Conservation (phyloP, 2,797 vertebrate species). For the Danio albolineatus region DNA sequence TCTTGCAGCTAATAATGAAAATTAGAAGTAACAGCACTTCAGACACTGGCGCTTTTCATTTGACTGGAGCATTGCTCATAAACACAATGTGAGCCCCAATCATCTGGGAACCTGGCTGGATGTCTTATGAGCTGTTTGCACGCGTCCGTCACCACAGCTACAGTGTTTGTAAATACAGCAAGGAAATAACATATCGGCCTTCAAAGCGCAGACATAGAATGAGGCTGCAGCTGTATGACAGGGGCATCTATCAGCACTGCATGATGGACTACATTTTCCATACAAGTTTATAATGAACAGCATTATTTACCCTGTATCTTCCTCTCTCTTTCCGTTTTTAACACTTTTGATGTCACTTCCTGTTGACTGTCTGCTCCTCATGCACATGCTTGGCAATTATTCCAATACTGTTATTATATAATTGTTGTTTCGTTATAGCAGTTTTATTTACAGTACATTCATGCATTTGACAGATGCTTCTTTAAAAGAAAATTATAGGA, state of each 20-base stretch:
- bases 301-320: conserved; percentile 50
- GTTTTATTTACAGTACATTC: neutral
- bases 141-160: conserved; percentile 66
- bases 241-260: conserved; percentile 59
- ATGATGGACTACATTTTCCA: conserved; percentile 48
- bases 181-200: conserved; percentile 68
- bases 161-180: conserved; percentile 77
- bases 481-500: no score
- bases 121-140: conserved; percentile 75
- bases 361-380: neutral
- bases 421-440: neutral
- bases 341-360: conserved; percentile 63
- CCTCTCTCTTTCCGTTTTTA: conserved; percentile 52
- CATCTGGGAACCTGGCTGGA: conserved; percentile 69
- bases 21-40: conserved; percentile 75
- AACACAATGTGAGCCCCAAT: conserved; percentile 74
- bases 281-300: conserved; percentile 67
- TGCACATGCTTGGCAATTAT: neutral
- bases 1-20: conserved; percentile 66
- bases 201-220: conserved; percentile 73
- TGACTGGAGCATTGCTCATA: conserved; percentile 74
- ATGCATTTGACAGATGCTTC: neutral
- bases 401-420: neutral
- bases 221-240: conserved; percentile 70
- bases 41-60: conserved; percentile 79